Evolutionary conservation across 2,888 invertebrate species (phyloP).

Genomic region (Selenia dentaria): DNA sequence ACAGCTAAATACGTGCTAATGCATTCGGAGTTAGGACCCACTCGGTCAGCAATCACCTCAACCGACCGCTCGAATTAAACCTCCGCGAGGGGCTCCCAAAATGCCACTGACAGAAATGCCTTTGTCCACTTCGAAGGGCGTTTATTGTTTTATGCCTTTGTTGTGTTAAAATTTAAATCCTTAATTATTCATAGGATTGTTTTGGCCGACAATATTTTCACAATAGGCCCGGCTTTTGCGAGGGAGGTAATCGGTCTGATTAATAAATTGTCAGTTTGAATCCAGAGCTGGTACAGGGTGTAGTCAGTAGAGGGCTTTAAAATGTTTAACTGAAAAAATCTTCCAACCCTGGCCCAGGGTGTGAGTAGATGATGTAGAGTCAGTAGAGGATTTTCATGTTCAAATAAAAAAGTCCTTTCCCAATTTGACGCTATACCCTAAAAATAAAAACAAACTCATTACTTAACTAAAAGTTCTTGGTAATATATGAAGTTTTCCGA

Average conservation of each 20-base stretch:
- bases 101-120: slow-evolving; percentile 73
- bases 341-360: too few species aligned
- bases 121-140: slow-evolving; percentile 79
- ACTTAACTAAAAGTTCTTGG: too few species aligned
- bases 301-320: slow-evolving; percentile 7
- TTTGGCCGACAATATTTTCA: slow-evolving; percentile 81
- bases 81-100: slow-evolving; percentile 60
- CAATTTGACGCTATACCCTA: too few species aligned
- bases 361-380: too few species aligned
- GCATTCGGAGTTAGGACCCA: slow-evolving; percentile 33
- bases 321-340: not conserved
- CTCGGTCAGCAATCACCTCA: slow-evolving; percentile 41
- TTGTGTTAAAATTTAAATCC: slow-evolving; percentile 83
- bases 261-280: slow-evolving; percentile 85
- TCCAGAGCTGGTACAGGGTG: slow-evolving; percentile 56
- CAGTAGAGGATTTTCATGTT: too few species aligned
- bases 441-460: too few species aligned
- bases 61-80: slow-evolving; percentile 61
- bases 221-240: slow-evolving; percentile 74
- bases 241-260: slow-evolving; percentile 83
- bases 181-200: slow-evolving; percentile 84
- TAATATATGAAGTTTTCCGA: too few species aligned
- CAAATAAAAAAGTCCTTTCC: too few species aligned
- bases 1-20: slow-evolving; percentile 46
- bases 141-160: slow-evolving; percentile 82